These are phyloP conservation scores for Leptinotarsa texana DNA, from an alignment of 1,140 invertebrate genomes.

Conservation along the genomic window DNA sequence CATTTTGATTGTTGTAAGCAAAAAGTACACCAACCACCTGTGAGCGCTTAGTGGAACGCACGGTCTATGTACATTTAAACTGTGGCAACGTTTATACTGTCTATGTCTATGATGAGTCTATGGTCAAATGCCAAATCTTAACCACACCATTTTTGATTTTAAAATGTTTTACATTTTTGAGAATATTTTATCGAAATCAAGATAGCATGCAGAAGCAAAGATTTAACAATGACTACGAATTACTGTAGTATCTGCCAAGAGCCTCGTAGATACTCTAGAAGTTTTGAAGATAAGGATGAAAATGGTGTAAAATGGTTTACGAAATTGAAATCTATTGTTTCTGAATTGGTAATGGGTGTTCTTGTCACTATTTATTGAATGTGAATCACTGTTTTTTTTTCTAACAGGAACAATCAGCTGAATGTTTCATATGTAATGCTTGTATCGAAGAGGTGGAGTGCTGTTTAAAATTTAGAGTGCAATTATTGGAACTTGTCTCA, in stretches of 20 bases:
- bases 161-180: too few species aligned
- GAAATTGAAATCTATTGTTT: conserved; percentile 27
- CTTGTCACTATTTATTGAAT: background rate
- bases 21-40: too few species aligned
- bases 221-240: background rate
- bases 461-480: conserved; percentile 11
- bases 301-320: conserved; percentile 20
- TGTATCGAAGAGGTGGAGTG: conserved; percentile 30
- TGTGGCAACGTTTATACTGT: too few species aligned
- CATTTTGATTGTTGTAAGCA: too few species aligned
- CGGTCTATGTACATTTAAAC: too few species aligned
- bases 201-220: too few species aligned
- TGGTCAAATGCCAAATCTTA: too few species aligned
- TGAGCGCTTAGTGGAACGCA: too few species aligned
- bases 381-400: background rate
- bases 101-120: too few species aligned
- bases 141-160: too few species aligned
- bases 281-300: conserved; percentile 18
- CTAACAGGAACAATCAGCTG: background rate
- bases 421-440: conserved; percentile 19
- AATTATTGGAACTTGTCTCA: background rate
- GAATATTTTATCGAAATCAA: too few species aligned
- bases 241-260: background rate
- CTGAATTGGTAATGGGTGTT: conserved; percentile 31
- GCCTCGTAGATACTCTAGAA: background rate